These are phyloP conservation scores for Colletes latitarsis DNA, from an alignment of 1,140 invertebrate genomes.

Conservation along the genomic window DNA sequence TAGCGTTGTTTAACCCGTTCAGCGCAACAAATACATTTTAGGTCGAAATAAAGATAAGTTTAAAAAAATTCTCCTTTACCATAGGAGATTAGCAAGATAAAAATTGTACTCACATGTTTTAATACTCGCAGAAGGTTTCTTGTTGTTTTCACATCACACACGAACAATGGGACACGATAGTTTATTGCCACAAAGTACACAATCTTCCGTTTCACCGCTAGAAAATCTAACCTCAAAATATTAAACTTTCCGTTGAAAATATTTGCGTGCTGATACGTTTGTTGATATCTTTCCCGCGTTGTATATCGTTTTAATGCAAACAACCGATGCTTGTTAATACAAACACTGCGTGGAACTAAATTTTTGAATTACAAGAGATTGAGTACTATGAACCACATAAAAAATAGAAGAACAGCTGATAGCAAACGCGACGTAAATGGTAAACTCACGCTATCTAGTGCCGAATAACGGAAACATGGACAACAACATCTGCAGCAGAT, in stretches of 20 bases:
- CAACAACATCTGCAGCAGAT: not conserved
- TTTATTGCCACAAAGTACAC: no score
- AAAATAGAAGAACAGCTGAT: conserved; percentile 18
- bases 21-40: not conserved
- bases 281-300: not conserved
- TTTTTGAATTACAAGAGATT: no score
- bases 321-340: no score
- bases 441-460: not conserved
- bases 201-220: not conserved
- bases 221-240: conserved; percentile 13
- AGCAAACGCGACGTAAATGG: not conserved
- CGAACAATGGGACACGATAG: not conserved
- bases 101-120: conserved; percentile 34
- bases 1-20: not conserved
- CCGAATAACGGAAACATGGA: not conserved
- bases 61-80: not conserved
- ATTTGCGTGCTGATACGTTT: no score
- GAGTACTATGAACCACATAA: not conserved
- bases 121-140: not conserved
- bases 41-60: not conserved
- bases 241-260: not conserved
- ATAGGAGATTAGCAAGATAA: not conserved
- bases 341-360: not conserved
- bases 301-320: not conserved
- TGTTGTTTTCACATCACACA: not conserved